These are phyloP conservation scores for Microcebus griseorufus DNA, from an alignment of 2,113 vertebrate genomes.

Conservation along the genomic window DNA sequence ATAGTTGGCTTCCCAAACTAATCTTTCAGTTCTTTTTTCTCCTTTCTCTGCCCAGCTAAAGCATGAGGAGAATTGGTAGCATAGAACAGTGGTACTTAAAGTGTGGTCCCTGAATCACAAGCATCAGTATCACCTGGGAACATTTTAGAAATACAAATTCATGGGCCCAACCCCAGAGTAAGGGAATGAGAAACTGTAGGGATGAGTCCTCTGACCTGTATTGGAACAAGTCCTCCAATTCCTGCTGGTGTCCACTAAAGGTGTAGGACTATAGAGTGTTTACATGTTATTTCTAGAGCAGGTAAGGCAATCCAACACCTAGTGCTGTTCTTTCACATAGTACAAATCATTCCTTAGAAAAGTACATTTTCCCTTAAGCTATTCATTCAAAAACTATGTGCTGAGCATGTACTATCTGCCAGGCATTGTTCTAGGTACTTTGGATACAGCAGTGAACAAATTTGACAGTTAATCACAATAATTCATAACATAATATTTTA, in stretches of 20 bases:
- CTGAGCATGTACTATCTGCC: neutral
- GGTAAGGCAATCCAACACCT: neutral
- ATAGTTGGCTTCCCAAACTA: neutral
- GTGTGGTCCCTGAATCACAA: neutral
- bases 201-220: fast-evolving
- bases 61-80: neutral
- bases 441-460: neutral
- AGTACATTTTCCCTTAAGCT: neutral
- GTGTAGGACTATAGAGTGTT: neutral
- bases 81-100: neutral
- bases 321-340: neutral
- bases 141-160: neutral
- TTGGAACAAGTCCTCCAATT: neutral
- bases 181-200: neutral
- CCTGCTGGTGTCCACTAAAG: neutral
- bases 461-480: neutral
- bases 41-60: neutral
- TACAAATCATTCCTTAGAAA: neutral
- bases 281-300: neutral
- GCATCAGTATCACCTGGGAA: neutral
- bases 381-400: neutral
- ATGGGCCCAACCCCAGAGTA: neutral
- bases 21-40: neutral
- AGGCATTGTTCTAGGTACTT: neutral
- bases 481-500: neutral